Conservation (phyloP, 2,888 invertebrate genomes). For the Hipparchia sbordonii region DNA sequence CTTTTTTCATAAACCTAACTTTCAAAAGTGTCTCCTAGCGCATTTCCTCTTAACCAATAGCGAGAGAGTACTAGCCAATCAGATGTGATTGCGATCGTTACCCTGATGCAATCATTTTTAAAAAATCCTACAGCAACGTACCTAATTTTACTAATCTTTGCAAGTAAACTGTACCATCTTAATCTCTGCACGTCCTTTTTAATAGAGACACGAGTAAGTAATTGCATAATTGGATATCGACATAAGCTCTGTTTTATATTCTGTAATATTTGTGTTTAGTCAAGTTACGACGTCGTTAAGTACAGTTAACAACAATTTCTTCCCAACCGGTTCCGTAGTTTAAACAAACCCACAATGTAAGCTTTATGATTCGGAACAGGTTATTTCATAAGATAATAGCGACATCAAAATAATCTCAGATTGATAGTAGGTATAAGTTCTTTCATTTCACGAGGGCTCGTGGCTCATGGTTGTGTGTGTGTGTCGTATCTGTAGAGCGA, state of each 20-base stretch:
- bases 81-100: too few species aligned
- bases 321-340: slow-evolving; percentile 72
- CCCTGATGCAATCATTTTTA: too few species aligned
- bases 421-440: not conserved
- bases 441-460: too few species aligned
- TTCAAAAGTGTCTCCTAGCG: too few species aligned
- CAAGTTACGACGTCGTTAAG: slow-evolving; percentile 68
- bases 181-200: not conserved
- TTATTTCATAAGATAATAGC: slow-evolving; percentile 46
- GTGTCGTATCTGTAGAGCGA: too few species aligned
- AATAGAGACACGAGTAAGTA: slow-evolving; percentile 11
- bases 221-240: slow-evolving; percentile 39
- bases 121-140: not conserved
- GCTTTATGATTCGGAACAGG: slow-evolving; percentile 62
- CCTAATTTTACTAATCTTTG: not conserved
- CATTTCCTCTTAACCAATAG: too few species aligned
- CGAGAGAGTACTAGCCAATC: too few species aligned
- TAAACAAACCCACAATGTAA: slow-evolving; percentile 64
- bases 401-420: slow-evolving; percentile 25
- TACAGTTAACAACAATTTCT: slow-evolving; percentile 79
- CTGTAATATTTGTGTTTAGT: slow-evolving; percentile 62
- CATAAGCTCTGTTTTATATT: slow-evolving; percentile 37
- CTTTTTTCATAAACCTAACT: too few species aligned
- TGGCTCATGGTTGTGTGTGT: too few species aligned
- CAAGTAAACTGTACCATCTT: not conserved